phyloP scores from a whole-genome alignment of 2,888 invertebrate species.

The Lucinisca nassula region DNA sequence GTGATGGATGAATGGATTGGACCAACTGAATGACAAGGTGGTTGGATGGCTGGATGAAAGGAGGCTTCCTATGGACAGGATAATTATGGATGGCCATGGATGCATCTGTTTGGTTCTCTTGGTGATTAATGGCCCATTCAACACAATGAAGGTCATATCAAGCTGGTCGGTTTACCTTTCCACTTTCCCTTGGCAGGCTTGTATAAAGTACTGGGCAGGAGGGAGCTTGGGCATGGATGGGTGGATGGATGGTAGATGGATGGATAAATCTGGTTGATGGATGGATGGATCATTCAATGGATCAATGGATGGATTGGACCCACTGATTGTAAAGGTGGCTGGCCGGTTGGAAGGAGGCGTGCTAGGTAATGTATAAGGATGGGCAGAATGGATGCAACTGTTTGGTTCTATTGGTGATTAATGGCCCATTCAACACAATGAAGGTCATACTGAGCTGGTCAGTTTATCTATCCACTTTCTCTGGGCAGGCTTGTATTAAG shows the following conservation, averaged over 20 bases:
- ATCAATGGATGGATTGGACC: not conserved
- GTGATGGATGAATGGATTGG: not conserved
- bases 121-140: too few species aligned
- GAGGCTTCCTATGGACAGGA: not conserved
- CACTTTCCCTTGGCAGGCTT: too few species aligned
- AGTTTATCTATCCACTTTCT: too few species aligned
- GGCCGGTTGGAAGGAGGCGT: not conserved
- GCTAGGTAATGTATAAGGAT: not conserved
- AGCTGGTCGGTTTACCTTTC: too few species aligned
- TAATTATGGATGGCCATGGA: not conserved
- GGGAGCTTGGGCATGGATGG: too few species aligned
- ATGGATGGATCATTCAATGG: not conserved
- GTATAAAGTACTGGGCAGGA: too few species aligned
- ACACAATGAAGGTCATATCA: too few species aligned
- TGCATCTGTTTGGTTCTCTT: too few species aligned
- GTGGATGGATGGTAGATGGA: not conserved
- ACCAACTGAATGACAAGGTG: not conserved
- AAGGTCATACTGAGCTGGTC: too few species aligned
- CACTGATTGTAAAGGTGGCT: not conserved
- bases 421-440: too few species aligned
- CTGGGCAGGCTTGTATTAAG: too few species aligned
- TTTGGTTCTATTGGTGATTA: too few species aligned
- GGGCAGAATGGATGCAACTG: not conserved
- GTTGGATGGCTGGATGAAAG: not conserved
- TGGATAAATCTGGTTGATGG: not conserved